Conservation (phyloP, 2,888 invertebrate genomes). For the Unio pictorum region DNA sequence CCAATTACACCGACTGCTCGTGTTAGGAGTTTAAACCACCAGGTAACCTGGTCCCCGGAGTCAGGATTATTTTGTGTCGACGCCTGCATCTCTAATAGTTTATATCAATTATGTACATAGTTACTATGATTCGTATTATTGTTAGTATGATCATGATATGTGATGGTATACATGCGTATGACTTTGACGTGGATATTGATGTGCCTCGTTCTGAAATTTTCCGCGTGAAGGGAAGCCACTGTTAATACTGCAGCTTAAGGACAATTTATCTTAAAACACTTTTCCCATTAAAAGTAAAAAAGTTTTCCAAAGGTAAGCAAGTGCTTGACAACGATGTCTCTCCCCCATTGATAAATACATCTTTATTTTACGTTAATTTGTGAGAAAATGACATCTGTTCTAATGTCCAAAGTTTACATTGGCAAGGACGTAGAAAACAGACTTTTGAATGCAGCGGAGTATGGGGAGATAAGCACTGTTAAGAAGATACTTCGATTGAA, state of each 20-base stretch:
- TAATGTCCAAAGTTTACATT: constrained; percentile 48
- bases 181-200: constrained; percentile 37
- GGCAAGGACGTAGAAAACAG: constrained; percentile 48
- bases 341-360: neutral
- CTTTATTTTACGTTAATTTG: neutral
- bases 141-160: neutral
- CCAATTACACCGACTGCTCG: constrained; percentile 48
- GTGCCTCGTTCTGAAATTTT: constrained; percentile 31
- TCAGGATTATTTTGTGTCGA: constrained; percentile 10
- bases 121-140: too few relatives aligned
- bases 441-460: constrained; percentile 47
- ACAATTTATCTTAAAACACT: too few relatives aligned
- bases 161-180: neutral
- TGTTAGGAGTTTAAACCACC: constrained; percentile 53
- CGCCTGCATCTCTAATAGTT: constrained; percentile 19
- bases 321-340: constrained; percentile 35
- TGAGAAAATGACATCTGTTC: constrained; percentile 20
- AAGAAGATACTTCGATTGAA: constrained; percentile 55
- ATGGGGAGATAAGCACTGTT: constrained; percentile 55
- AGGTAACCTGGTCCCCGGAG: constrained; percentile 28
- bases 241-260: too few relatives aligned
- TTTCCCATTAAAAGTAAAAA: constrained; percentile 2
- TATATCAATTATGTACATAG: neutral
- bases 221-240: constrained; percentile 18
- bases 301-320: constrained; percentile 34